Base-by-base conservation (phyloP, 2,113 vertebrate species). In the Lophius piscatorius region DNA sequence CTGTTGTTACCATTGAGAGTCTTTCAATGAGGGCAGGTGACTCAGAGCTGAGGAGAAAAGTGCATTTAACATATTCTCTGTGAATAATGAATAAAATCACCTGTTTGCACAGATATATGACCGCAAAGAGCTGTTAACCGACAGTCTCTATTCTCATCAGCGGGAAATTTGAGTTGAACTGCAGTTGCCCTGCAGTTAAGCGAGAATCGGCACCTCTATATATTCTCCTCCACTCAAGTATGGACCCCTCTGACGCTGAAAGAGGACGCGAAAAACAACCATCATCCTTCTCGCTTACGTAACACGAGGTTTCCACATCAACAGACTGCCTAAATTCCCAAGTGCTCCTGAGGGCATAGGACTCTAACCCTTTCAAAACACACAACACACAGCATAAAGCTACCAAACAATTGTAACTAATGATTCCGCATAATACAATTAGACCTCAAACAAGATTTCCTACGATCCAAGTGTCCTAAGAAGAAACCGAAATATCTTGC, bases 111-210 rank as follows among this genome's bases (percentile, higher is more conserved):
- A 20, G 9, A 48, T 59, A 70, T n/a, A 26, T 35, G n/a, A 5
- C 21, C 48, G 50, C 48, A 58, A 34, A 76, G 5, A 59, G 28
- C 42, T 60, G 70, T 42, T 63, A 60, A 41, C 48, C 71, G 82
- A 78, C 76, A 67, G 16, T 28, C 62, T 22, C 35, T 5, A 23
- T 73, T 28, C 54, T 62, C 28, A 6, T 74, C 74, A 88, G 55
- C 10, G 1, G 26, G n/a, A 13, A 68, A n/a, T 33, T 49, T 42
- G 4, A 52, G 54, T 21, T 69, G 42, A 80, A 66, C 58, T 61
- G 54, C 56, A 65, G 69, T 63, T 42, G 35, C 70, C 60, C 70
- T 36, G 36, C 21, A 63, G 72, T 62, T 62, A 54, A 70, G 35
- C 67, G 52, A n/a, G 63, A 83, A 63, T 63, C 68, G 67, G 71